Evolutionary conservation across 2,888 invertebrate species (phyloP), one percentile per base, ranked within the genome.

Genomic region (Caenorhabditis macrosperma): DNA sequence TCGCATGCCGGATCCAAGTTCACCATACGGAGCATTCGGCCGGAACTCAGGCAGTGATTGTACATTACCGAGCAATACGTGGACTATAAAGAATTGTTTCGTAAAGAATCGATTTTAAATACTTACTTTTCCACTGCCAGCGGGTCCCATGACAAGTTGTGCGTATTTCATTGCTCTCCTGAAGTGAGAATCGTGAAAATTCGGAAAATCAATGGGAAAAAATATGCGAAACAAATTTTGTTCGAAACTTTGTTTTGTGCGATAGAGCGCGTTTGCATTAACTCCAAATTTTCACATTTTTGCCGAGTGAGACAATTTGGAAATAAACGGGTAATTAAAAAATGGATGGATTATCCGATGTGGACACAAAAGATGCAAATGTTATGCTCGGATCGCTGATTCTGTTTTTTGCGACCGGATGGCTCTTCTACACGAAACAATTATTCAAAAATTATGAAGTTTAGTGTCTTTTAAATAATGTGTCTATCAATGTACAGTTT

Each of bases 1-100:
- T 99, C 99, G 0, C 98, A 97, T 0, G 99, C 99, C 0, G 99
- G 99, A 91, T 99, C 99, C 77, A 99, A 92, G 92, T 99, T 99
- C 0, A 98, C 94, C 68, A 86, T 83, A 82, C 95, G 94, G 15
- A 97, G 93, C 0, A 93, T 92, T 82, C 96, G 93, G 44, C 91
- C 89, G 74, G 94, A 94, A 2, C 88, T 88, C 82, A 94, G 94
- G 72, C 94, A 93, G 92, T 97, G 96, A 89, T 94, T 94, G 78
- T 95, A 94, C 91, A 99, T 93, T 0, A 85, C 85, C 4, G 84
- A 77, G 61, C 89, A 89, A 74, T 90, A 89, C 0, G 89, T 89
- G 10, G 89, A 89, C 87, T 89, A 66, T 57, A 82, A 61, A 60
- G 26, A 7, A 7, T 5, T 44, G 28, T 59, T 44, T 35, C 17